These are phyloP conservation scores for Zaprionus africanus DNA, from an alignment of 1,140 invertebrate species.

Conservation along the genomic window DNA sequence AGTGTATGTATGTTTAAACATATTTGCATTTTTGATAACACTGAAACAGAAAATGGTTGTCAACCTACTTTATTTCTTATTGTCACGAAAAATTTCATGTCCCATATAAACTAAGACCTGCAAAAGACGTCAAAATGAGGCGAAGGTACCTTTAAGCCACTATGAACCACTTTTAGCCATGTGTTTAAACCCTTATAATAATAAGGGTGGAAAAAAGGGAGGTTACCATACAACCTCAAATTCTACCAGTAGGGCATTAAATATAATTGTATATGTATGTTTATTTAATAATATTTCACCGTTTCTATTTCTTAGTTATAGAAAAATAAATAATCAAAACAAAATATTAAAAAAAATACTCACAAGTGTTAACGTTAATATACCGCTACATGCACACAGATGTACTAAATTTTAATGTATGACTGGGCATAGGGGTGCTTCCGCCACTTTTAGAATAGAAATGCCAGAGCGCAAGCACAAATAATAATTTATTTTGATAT, in stretches of 20 bases:
- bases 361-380: too few relatives aligned
- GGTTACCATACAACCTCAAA: neutral
- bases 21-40: neutral
- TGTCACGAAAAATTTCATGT: neutral
- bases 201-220: conserved; percentile 40
- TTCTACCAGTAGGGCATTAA: neutral
- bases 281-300: too few relatives aligned
- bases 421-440: neutral
- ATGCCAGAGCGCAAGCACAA: neutral
- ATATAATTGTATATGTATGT: too few relatives aligned
- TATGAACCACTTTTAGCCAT: conserved; percentile 33
- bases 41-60: neutral
- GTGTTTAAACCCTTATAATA: conserved; percentile 16
- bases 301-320: too few relatives aligned
- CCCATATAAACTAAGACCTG: neutral
- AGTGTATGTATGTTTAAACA: neutral
- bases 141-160: conserved; percentile 2
- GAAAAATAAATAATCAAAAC: neutral
- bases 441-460: neutral
- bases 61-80: neutral
- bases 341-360: too few relatives aligned
- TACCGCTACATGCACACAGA: neutral
- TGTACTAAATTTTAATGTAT: neutral
- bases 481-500: neutral
- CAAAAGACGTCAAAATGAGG: neutral